A percentile compares a stretch with the other conserved stretches of the same genome.
These are phyloP conservation scores for Phalloptychus januarius DNA, from an alignment of 2,797 vertebrate species.

Conservation along the genomic window DNA sequence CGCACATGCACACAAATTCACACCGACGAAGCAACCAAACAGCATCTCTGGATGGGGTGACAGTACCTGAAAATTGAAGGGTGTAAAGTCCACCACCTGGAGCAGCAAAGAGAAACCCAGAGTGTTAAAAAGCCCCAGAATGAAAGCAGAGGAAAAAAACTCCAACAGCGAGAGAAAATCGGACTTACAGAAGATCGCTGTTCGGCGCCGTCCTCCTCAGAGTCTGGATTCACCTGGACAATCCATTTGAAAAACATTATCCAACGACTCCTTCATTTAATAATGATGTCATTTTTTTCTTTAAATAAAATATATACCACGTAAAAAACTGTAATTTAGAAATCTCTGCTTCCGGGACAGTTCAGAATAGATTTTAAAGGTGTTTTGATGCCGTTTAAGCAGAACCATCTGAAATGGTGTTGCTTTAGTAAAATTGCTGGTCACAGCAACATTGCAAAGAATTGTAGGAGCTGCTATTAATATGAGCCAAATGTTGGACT, in stretches of 20 bases:
- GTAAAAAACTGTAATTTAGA: neutral
- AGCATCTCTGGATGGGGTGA: conserved; percentile 16
- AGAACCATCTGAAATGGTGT: neutral
- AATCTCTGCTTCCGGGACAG: neutral
- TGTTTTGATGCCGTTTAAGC: neutral
- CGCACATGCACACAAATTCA: neutral
- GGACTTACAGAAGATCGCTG: conserved; percentile 79
- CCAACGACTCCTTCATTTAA: neutral
- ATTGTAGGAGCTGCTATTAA: neutral
- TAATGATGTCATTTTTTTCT: neutral
- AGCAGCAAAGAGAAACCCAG: conserved; percentile 64
- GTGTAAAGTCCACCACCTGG: conserved; percentile 83
- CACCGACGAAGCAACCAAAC: neutral
- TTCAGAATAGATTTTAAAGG: neutral
- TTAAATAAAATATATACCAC: neutral
- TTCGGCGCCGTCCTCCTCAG: conserved; percentile 82
- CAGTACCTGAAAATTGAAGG: conserved; percentile 86
- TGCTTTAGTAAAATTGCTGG: neutral
- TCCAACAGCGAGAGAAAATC: neutral
- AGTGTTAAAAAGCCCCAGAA: conserved; percentile 34
- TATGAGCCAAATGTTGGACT: neutral
- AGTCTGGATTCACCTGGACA: conserved; percentile 80
- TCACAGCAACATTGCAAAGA: neutral
- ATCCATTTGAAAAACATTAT: conserved; percentile 29
- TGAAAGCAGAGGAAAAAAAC: conserved; percentile 10